Percentiles rank a stretch among this genome's conserved stretches.
Evolutionary conservation across 2,113 vertebrate species (phyloP).

Genomic region (Gallinago paraguaiae): DNA sequence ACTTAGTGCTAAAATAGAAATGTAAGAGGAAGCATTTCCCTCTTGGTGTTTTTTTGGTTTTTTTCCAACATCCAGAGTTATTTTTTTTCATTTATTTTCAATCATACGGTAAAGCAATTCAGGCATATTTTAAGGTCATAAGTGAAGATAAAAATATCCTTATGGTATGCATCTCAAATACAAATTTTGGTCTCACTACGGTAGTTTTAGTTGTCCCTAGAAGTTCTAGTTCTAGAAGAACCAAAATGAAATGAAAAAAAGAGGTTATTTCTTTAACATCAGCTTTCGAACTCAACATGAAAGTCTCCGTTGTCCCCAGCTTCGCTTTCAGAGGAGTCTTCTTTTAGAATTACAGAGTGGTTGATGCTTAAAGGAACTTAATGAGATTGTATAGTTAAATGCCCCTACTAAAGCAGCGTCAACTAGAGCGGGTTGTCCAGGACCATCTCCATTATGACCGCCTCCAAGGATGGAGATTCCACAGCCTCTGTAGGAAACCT

Average conservation of each 20-base stretch:
- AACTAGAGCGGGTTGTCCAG: background rate
- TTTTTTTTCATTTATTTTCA: background rate
- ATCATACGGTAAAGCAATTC: background rate
- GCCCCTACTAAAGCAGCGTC: background rate
- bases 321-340: background rate
- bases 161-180: background rate
- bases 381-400: background rate
- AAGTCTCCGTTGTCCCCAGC: background rate
- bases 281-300: background rate
- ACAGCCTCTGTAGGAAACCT: background rate
- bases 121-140: background rate
- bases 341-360: background rate
- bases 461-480: background rate
- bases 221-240: background rate
- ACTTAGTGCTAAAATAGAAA: slow-evolving; percentile 14
- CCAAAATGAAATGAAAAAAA: background rate
- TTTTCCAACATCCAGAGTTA: background rate
- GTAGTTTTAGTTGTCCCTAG: background rate
- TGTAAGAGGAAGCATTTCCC: slow-evolving; percentile 10
- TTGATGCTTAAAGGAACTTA: background rate
- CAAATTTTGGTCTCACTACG: background rate
- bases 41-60: background rate
- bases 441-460: background rate
- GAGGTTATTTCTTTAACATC: background rate
- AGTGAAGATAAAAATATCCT: background rate